phyloP scores from a whole-genome alignment of 2,113 vertebrate species.

The Bolborhynchus lineola region DNA sequence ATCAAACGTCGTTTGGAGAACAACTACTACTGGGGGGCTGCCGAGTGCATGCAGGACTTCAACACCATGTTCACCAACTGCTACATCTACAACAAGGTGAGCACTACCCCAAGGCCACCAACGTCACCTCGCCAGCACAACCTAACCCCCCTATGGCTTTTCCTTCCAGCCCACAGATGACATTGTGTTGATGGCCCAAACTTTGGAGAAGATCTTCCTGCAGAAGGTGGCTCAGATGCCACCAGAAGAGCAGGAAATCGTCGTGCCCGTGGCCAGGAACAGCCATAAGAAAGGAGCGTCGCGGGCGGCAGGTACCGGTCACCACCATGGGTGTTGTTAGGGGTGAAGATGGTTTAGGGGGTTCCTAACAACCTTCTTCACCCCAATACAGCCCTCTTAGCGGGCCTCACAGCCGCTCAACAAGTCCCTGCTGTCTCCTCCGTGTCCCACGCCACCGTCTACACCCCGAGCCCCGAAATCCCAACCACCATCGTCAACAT shows the following conservation, averaged over 20 bases:
- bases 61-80: constrained; percentile 98
- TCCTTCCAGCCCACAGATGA: constrained; percentile 86
- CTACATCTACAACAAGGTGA: constrained; percentile 96
- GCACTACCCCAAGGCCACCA: background rate
- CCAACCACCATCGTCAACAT: constrained; percentile 85
- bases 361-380: background rate
- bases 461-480: constrained; percentile 82
- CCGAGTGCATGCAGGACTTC: constrained; percentile 95
- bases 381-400: constrained; percentile 61
- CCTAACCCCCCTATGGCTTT: background rate
- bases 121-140: background rate
- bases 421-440: constrained; percentile 91
- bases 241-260: constrained; percentile 86
- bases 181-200: constrained; percentile 94
- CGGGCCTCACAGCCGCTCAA: constrained; percentile 81
- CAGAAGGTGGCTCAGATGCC: constrained; percentile 96
- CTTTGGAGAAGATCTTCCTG: constrained; percentile 90
- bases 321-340: fast-evolving
- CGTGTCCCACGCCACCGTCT: constrained; percentile 79
- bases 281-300: constrained; percentile 82
- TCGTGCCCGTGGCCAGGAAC: constrained; percentile 78
- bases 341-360: background rate
- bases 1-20: constrained; percentile 90
- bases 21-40: constrained; percentile 87
- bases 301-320: constrained; percentile 17